Percentiles rank a stretch among this genome's conserved stretches.
phyloP scores from a whole-genome alignment of 2,888 invertebrate species.

The Melinaea marsaeus region DNA sequence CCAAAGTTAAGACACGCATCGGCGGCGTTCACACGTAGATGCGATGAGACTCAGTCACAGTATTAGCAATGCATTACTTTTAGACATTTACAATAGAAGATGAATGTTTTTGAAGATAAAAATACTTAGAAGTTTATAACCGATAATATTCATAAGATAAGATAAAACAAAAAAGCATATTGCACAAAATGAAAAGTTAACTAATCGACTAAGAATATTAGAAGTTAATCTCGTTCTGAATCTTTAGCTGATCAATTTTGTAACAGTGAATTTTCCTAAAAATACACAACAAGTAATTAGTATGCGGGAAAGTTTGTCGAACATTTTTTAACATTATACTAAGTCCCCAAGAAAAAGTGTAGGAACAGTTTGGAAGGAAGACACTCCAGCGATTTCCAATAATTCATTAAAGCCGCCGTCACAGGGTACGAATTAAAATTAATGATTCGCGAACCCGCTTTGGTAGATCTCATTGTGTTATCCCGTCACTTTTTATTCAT shows the following conservation, averaged over 20 bases:
- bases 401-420: slow-evolving; percentile 75
- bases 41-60: slow-evolving; percentile 38
- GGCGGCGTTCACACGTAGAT: slow-evolving; percentile 55
- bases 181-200: slow-evolving; percentile 37
- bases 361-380: slow-evolving; percentile 54
- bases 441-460: slow-evolving; percentile 72
- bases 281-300: slow-evolving; percentile 75
- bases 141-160: too few relatives aligned
- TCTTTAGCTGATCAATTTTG: slow-evolving; percentile 49
- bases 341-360: slow-evolving; percentile 71
- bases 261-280: slow-evolving; percentile 59
- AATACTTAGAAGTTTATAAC: slow-evolving; percentile 8
- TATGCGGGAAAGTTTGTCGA: slow-evolving; percentile 67
- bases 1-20: slow-evolving; percentile 36
- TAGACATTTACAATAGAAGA: not conserved
- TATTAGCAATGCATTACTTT: slow-evolving; percentile 34
- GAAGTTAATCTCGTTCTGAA: slow-evolving; percentile 70
- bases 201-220: slow-evolving; percentile 70
- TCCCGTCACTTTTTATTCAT: slow-evolving; percentile 70
- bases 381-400: slow-evolving; percentile 72
- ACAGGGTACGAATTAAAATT: slow-evolving; percentile 76
- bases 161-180: not conserved
- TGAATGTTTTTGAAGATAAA: slow-evolving; percentile 3
- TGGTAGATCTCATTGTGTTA: slow-evolving; percentile 64
- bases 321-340: slow-evolving; percentile 77